Evolutionary conservation across 2,888 invertebrate species (phyloP).

Genomic region (Temnothorax ravouxi): DNA sequence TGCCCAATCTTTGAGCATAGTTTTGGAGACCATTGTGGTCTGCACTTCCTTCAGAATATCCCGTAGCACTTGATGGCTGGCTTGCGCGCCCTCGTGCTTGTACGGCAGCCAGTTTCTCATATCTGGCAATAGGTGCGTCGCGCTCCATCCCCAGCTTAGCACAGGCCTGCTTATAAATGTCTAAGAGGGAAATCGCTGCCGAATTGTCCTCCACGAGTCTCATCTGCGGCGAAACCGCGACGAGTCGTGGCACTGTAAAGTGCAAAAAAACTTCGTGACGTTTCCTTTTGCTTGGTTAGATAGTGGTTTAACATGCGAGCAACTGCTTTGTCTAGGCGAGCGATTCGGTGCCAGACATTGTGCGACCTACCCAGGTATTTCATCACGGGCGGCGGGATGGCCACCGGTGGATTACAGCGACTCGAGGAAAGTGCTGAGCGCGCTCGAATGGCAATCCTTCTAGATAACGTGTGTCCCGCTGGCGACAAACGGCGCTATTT

Average conservation of each 20-base stretch:
- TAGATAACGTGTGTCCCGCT: slow-evolving; percentile 97
- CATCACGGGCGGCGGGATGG: slow-evolving; percentile 94
- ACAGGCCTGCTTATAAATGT: slow-evolving; percentile 96
- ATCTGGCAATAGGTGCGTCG: slow-evolving; percentile 95
- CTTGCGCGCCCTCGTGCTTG: slow-evolving; percentile 96
- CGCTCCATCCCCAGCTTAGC: slow-evolving; percentile 92
- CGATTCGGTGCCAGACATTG: slow-evolving; percentile 99
- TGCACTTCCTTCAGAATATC: slow-evolving; percentile 97
- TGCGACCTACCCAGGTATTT: slow-evolving; percentile 97
- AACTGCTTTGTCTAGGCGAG: too few relatives aligned
- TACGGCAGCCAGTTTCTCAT: slow-evolving; percentile 95
- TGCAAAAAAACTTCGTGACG: slow-evolving; percentile 95
- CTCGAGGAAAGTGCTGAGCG: slow-evolving; percentile 97
- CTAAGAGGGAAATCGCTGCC: slow-evolving; percentile 95
- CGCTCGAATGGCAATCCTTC: slow-evolving; percentile 97
- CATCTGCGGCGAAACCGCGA: slow-evolving; percentile 98
- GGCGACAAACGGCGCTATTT: slow-evolving; percentile 96
- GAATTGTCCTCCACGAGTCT: slow-evolving; percentile 98
- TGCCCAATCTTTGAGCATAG: slow-evolving; percentile 96
- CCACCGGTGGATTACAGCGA: slow-evolving; percentile 95
- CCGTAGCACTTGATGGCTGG: slow-evolving; percentile 95
- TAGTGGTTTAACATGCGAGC: slow-evolving; percentile 98
- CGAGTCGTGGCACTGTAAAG: slow-evolving; percentile 97
- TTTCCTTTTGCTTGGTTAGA: slow-evolving; percentile 98
- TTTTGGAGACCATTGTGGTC: slow-evolving; percentile 94